These are phyloP conservation scores for Sesamia nonagrioides DNA, from an alignment of 1,140 invertebrate genomes.

Conservation along the genomic window DNA sequence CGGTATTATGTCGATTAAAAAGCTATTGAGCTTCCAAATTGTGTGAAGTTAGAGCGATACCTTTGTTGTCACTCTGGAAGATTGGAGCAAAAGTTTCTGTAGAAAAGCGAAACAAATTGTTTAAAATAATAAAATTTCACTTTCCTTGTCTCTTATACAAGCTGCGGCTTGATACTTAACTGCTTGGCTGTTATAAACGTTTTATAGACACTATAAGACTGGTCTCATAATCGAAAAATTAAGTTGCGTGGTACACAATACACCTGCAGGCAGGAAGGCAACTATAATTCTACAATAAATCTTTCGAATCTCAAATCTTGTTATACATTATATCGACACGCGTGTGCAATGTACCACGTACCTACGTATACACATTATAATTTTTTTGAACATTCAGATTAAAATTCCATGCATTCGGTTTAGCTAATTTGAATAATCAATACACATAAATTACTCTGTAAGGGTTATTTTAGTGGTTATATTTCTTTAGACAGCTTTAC, in stretches of 20 bases:
- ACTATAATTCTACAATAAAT: constrained; percentile 48
- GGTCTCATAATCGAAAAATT: constrained; percentile 29
- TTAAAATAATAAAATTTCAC: not conserved
- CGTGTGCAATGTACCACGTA: constrained; percentile 36
- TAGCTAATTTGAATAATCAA: constrained; percentile 57
- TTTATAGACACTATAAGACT: constrained; percentile 2
- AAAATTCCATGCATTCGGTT: constrained; percentile 57
- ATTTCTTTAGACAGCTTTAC: constrained; percentile 42
- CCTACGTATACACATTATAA: constrained; percentile 48
- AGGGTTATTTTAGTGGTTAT: constrained; percentile 51
- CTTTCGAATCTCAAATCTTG: constrained; percentile 48
- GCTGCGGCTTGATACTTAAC: not conserved
- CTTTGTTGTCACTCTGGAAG: not conserved
- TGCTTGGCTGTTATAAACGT: not conserved
- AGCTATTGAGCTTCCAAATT: constrained; percentile 60
- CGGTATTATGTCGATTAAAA: constrained; percentile 64
- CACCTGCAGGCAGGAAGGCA: constrained; percentile 34
- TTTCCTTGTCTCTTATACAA: not conserved
- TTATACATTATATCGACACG: constrained; percentile 39
- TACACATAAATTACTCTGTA: constrained; percentile 55
- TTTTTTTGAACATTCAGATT: constrained; percentile 53
- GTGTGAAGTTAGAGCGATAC: not conserved
- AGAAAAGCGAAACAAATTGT: not conserved
- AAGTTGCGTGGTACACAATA: constrained; percentile 20
- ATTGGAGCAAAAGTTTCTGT: not conserved